phyloP scores from a whole-genome alignment of 2,797 vertebrate species.

The Novumbra hubbsi region DNA sequence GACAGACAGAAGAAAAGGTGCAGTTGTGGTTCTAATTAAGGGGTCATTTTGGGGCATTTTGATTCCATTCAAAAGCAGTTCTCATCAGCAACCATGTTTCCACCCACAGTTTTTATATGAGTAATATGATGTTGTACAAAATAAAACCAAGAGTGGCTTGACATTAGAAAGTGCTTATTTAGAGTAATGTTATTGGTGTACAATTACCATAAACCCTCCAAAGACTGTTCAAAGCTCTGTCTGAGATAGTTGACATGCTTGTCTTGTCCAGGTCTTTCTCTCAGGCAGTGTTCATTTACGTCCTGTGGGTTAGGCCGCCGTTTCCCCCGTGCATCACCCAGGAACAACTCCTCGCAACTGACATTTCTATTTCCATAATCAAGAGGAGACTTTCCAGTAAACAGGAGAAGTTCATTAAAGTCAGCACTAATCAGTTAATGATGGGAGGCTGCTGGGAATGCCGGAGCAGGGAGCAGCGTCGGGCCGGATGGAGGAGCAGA shows the following conservation, averaged over 20 bases:
- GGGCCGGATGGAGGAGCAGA: neutral
- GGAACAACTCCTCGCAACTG: slow-evolving; percentile 41
- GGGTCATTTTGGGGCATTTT: neutral
- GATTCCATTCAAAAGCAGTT: neutral
- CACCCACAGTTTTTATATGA: neutral
- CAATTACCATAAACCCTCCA: neutral
- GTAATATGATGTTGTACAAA: no score
- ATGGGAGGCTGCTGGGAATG: slow-evolving; percentile 21
- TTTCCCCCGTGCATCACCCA: slow-evolving; percentile 34
- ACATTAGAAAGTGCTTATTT: no score
- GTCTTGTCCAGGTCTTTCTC: neutral
- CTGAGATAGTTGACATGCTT: neutral
- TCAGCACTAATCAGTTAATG: slow-evolving; percentile 57
- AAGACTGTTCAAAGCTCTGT: neutral
- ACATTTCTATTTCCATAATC: slow-evolving; percentile 62
- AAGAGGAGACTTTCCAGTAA: slow-evolving; percentile 39
- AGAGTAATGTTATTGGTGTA: no score
- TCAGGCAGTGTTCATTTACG: slow-evolving; percentile 26
- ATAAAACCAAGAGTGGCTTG: no score
- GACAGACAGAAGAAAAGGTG: slow-evolving; percentile 21
- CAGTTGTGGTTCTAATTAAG: slow-evolving; percentile 26
- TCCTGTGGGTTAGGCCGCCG: slow-evolving; percentile 26
- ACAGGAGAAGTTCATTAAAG: slow-evolving; percentile 49
- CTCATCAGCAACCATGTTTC: neutral
- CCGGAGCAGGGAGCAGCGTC: neutral